Conservation (phyloP, 2,113 vertebrate genomes). For the Larimichthys crocea region DNA sequence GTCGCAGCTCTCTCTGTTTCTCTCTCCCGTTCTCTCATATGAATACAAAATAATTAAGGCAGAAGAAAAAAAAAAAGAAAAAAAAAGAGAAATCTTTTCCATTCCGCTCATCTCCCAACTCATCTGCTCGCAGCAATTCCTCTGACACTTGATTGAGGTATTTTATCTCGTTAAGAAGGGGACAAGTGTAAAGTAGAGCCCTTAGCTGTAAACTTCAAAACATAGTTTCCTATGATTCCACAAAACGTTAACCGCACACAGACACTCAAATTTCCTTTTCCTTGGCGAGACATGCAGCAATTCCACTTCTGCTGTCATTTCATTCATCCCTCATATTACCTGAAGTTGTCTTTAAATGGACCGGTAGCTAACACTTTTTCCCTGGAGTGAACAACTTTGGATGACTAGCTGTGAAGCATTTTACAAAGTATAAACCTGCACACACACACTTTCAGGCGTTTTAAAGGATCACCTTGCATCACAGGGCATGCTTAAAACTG, state of each 20-base stretch:
- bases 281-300: not conserved
- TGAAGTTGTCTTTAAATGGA: conserved; percentile 16
- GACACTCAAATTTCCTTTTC: conserved; percentile 33
- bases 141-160: conserved; percentile 69
- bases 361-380: not conserved
- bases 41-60: conserved; percentile 75
- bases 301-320: conserved; percentile 35
- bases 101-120: conserved; percentile 29
- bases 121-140: conserved; percentile 50
- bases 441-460: not conserved
- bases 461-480: not conserved
- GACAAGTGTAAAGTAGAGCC: conserved; percentile 61
- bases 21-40: conserved; percentile 65
- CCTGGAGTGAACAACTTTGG: conserved; percentile 4
- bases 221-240: conserved; percentile 41
- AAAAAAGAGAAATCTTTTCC: conserved; percentile 58
- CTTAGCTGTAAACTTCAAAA: conserved; percentile 61
- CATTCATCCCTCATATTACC: conserved; percentile 7
- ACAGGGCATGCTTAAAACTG: not conserved
- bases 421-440: conserved; percentile 6
- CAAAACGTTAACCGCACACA: conserved; percentile 26
- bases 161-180: conserved; percentile 70
- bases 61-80: conserved; percentile 39
- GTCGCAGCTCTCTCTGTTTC: conserved; percentile 51
- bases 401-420: conserved; percentile 12